Conservation (phyloP, 2,888 invertebrate species). For the Aleiodes leptofemur region DNA sequence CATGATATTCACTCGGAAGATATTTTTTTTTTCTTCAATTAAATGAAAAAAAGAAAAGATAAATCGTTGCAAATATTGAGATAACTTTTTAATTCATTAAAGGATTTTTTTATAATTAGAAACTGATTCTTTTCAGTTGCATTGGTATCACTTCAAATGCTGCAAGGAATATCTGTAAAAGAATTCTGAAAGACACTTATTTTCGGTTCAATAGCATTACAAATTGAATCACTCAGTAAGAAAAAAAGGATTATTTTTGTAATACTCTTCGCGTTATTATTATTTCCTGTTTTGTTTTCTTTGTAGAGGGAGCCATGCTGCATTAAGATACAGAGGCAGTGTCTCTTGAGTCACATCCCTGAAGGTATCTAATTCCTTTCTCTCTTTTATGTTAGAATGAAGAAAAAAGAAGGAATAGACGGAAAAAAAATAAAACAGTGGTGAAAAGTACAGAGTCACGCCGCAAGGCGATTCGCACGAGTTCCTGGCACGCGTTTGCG, state of each 20-base stretch:
- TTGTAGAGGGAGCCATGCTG: background rate
- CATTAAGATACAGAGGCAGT: slow-evolving; percentile 11
- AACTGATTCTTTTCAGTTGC: background rate
- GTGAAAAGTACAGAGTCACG: slow-evolving; percentile 17
- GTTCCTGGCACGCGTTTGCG: slow-evolving; percentile 31
- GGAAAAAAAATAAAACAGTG: background rate
- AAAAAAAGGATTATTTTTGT: too few species aligned
- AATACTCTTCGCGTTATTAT: too few species aligned
- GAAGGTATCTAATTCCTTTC: slow-evolving; percentile 21
- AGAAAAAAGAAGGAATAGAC: background rate
- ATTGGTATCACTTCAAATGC: too few species aligned
- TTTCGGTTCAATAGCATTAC: background rate
- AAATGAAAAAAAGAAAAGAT: background rate
- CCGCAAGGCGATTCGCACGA: slow-evolving; percentile 29
- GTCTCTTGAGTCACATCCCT: background rate
- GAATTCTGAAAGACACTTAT: background rate
- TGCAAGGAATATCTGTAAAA: too few species aligned
- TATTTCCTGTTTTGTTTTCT: too few species aligned
- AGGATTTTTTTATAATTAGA: background rate
- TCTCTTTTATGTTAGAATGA: slow-evolving; percentile 4
- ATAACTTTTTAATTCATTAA: background rate
- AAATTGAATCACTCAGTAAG: too few species aligned
- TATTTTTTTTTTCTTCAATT: background rate
- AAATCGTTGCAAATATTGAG: background rate
- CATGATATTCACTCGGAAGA: background rate